phyloP scores from a whole-genome alignment of 2,888 invertebrate species.

The Oligia fasciuncula region DNA sequence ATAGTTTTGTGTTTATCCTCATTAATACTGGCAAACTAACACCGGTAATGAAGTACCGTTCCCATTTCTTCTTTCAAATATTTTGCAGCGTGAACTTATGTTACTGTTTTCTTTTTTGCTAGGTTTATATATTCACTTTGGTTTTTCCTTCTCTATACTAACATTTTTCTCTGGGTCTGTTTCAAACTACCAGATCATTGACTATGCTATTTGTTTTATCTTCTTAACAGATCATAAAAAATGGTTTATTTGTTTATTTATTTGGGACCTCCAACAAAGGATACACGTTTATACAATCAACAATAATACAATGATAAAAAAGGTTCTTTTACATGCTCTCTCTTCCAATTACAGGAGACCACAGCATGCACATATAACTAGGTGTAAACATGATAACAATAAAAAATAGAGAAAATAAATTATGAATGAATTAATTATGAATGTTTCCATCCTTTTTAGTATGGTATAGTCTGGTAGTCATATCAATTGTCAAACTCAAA shows the following conservation, averaged over 20 bases:
- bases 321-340: not conserved
- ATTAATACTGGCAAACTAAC: constrained; percentile 2
- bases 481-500: not conserved
- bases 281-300: not conserved
- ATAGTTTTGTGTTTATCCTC: constrained; percentile 1
- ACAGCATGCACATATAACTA: not conserved
- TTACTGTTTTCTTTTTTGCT: not conserved
- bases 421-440: not conserved
- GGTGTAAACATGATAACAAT: not conserved
- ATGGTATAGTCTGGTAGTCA: not conserved
- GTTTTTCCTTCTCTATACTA: not conserved
- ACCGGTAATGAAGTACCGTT: not conserved
- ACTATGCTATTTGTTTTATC: not conserved
- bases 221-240: not conserved
- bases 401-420: not conserved
- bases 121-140: not conserved
- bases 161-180: not conserved
- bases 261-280: not conserved
- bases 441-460: not conserved
- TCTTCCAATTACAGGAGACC: not conserved
- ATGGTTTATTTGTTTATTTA: not conserved
- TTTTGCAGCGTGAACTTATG: not conserved
- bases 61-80: not conserved
- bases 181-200: not conserved
- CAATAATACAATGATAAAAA: not conserved